These are phyloP conservation scores for Nephrotoma flavescens DNA, from an alignment of 2,888 invertebrate genomes.

Conservation along the genomic window DNA sequence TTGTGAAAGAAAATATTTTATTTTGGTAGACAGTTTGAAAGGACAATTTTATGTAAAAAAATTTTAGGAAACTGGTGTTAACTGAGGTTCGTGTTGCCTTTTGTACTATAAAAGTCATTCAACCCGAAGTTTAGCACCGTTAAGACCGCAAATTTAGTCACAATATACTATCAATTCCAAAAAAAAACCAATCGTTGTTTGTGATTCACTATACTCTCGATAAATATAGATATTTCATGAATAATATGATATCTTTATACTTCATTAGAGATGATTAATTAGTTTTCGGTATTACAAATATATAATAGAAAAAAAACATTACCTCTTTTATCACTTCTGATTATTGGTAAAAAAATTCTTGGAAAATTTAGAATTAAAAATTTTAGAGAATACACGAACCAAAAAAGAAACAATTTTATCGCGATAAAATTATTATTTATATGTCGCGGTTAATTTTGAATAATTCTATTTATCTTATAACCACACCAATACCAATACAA, in stretches of 20 bases:
- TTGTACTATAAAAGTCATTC: background rate
- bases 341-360: background rate
- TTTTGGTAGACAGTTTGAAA: background rate
- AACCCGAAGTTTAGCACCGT: background rate
- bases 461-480: background rate
- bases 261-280: background rate
- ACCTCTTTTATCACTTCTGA: background rate
- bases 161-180: background rate
- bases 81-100: background rate
- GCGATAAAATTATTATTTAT: background rate
- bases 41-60: background rate
- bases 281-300: background rate
- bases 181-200: background rate
- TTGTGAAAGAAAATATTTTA: background rate
- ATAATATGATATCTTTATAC: background rate
- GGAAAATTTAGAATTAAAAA: background rate
- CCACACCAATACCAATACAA: too few relatives aligned
- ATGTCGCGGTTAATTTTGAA: background rate
- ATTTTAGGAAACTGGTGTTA: background rate
- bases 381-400: background rate
- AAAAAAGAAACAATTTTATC: background rate
- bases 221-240: background rate
- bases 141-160: background rate
- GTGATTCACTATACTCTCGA: background rate
- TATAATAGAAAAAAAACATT: background rate